Conservation (phyloP, 2,113 vertebrate genomes). For the Pseudonaja textilis region DNA sequence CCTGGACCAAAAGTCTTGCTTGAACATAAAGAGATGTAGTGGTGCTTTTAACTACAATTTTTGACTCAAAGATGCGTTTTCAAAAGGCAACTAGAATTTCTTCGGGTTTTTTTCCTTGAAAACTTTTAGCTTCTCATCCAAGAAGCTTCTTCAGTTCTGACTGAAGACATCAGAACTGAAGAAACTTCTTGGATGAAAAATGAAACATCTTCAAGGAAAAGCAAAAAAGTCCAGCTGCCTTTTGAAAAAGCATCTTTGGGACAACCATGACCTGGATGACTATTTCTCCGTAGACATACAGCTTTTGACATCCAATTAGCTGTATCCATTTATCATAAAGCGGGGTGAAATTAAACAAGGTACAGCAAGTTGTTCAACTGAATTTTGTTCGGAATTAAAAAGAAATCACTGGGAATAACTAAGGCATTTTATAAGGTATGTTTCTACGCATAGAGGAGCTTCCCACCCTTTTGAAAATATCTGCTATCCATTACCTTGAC, state of each 20-base stretch:
- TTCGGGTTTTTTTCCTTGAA: background rate
- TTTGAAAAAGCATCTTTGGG: background rate
- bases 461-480: background rate
- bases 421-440: background rate
- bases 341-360: background rate
- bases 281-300: background rate
- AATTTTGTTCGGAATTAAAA: background rate
- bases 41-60: background rate
- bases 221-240: background rate
- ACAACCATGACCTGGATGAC: background rate
- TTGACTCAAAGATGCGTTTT: background rate
- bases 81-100: background rate
- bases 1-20: fast-evolving
- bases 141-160: background rate
- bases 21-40: background rate
- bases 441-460: background rate
- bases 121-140: background rate
- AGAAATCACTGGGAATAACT: background rate
- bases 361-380: background rate
- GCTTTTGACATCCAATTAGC: background rate
- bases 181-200: background rate
- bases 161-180: no score
- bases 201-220: background rate
- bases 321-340: background rate
- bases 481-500: background rate